Base-by-base conservation (phyloP, 2,113 vertebrate species). In the Callithrix jacchus region DNA sequence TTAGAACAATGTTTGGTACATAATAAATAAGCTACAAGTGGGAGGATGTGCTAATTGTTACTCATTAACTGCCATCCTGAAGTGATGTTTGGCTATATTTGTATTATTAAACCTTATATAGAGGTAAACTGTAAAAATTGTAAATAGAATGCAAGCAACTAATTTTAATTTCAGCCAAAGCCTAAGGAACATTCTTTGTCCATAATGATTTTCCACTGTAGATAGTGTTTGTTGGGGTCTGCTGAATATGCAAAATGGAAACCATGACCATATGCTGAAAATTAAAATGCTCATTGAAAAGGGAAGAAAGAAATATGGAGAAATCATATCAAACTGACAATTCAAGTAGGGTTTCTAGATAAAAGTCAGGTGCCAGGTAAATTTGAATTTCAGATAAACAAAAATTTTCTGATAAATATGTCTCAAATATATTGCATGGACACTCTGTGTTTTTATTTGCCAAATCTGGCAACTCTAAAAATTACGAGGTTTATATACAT, bases 241-340 rank as follows among this genome's bases (percentile, higher is more conserved):
- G 88, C 64, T 95, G 66, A 95, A 58, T 91, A 71, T 37, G 58
- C 76, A 95, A 56, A 97, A 88, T 45, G 45, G 71, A 95, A 92
- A 92, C 13, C 56, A 66, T 70, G 35, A 56, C 56, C 35, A 80
- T 87, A 81, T 90, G 81, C 66, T 94, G 37, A 96, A 82, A 94
- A 92, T 92, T 85, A 88, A 94, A 96, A 49, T 80, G 70, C 71
- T 76, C 90, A 30, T 70, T 32, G 77, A 37, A 96, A 93, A 16
- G 0, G 5, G 58, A 87, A 77, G 42, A 71, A 82, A 79, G 25
- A 89, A 97, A 77, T 77, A 73, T 56, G 23, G 40, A 68, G 32
- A 90, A 93, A 61, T 84, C n/a, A 56, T 3, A 17, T 81, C 84
- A 81, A 3, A 12, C 70, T 81, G 27, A 83, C 13, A 74, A 27